Base-by-base conservation (phyloP, 92 coral and sea anemone species). In the Porites rus region DNA sequence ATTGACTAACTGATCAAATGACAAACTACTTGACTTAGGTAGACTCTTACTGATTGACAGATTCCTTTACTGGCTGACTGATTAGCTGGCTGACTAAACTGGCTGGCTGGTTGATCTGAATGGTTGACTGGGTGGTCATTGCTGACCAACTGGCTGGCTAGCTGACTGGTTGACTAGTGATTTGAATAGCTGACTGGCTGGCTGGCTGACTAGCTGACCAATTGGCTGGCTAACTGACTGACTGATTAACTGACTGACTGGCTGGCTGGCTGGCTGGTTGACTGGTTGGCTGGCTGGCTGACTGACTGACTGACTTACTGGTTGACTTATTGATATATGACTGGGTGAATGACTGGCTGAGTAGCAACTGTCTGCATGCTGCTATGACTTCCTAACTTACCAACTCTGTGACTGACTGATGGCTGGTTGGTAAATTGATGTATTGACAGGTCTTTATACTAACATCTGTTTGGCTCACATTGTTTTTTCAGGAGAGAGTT, bases 401-500 rank as follows among this genome's bases (percentile, higher is more conserved):
- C 18, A 19, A 18, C 65, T 62, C 16, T 9, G 16, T 67, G 72
- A 22, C 22, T 67, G 69, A n/a, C 19, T 19, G 11, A 65, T 62
- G 16, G 65, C 17, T 11, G 14, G 19, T 10, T 62, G 65, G 65
- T 14, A 14, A 18, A 14, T 16, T 62, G 65, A 62, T 71, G n/a
- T 25, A 31, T 71, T 71, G 51, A 11, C 16, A 3, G n/a, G 18
- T 16, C 18, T 69, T 10, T 7, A 38, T 22, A 18, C 46, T 43
- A 69, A 20, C 0, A 19, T n/a, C 13, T 81, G 22, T 28, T 25
- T 53, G 69, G 31, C 50, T 53, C 46, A 10, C 10, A n/a, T 53
- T 14, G 16, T 6, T 71, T 71, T 80, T 62, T 8, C 71, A 97
- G 99, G 84, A 92, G 87, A 77, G 95, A 95, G 74, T 95, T 91